A percentile compares a stretch with the other conserved stretches of the same genome.
Evolutionary conservation across 2,888 invertebrate species (phyloP).

Genomic region (Thereva nobilitata): DNA sequence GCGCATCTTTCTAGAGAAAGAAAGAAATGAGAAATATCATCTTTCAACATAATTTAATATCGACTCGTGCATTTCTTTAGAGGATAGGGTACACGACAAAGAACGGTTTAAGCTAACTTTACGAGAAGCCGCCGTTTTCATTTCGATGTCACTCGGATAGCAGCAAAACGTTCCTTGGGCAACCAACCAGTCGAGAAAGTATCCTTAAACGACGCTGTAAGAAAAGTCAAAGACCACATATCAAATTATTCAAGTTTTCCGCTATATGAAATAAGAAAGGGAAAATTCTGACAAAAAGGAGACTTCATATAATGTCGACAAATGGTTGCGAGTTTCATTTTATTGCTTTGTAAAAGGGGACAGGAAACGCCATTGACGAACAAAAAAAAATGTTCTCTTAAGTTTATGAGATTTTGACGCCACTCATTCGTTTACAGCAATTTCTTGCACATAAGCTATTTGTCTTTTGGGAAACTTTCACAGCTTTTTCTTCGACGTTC

Average conservation of each 20-base stretch:
- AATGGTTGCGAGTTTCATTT: constrained; percentile 36
- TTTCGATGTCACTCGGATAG: too few relatives aligned
- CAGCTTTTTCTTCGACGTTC: constrained; percentile 12
- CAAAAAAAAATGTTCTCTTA: constrained; percentile 35
- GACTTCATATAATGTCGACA: constrained; percentile 13
- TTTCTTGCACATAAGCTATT: constrained; percentile 39
- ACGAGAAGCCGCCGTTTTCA: too few relatives aligned
- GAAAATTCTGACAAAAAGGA: constrained; percentile 21
- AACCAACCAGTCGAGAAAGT: too few relatives aligned
- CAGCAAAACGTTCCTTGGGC: too few relatives aligned
- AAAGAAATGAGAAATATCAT: too few relatives aligned
- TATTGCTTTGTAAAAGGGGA: constrained; percentile 33
- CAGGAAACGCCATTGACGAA: constrained; percentile 12
- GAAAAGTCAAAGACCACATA: constrained; percentile 6
- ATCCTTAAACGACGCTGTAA: too few relatives aligned
- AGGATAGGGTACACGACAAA: too few relatives aligned
- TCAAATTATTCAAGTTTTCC: constrained; percentile 16
- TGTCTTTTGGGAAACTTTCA: constrained; percentile 32
- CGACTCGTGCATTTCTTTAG: too few relatives aligned
- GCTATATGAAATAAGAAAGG: background rate
- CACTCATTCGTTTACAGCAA: constrained; percentile 36
- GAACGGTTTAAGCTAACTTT: too few relatives aligned
- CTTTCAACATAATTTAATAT: too few relatives aligned
- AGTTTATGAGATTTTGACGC: constrained; percentile 39
- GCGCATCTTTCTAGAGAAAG: too few relatives aligned